A percentile compares a stretch with the other conserved stretches of the same genome.
Conservation (phyloP, 2,888 invertebrate genomes). For the Epistrophella euchroma region DNA sequence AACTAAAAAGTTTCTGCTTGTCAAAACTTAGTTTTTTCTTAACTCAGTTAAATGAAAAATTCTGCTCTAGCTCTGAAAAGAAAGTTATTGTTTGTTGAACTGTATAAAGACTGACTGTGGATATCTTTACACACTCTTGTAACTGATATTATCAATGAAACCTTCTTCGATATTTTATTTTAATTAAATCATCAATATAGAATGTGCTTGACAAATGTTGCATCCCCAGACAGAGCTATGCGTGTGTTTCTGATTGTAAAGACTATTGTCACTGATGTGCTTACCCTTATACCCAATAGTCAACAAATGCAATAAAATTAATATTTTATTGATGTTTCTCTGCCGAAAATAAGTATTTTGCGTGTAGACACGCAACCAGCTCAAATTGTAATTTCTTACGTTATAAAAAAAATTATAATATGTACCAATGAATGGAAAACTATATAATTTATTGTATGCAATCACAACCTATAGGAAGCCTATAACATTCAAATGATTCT, state of each 20-base stretch:
- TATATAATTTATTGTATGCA: background rate
- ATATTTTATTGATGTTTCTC: background rate
- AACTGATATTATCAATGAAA: too few species aligned
- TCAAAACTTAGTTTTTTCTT: too few species aligned
- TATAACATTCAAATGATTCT: background rate
- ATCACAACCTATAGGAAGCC: background rate
- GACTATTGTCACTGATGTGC: background rate
- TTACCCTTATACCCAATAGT: background rate
- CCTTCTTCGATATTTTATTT: too few species aligned
- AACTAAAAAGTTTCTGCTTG: too few species aligned
- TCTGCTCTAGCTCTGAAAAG: too few species aligned
- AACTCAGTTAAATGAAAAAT: too few species aligned
- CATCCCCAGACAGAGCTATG: too few species aligned
- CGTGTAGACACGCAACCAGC: slow-evolving; percentile 21
- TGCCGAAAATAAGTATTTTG: background rate
- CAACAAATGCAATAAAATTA: background rate
- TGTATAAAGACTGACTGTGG: too few species aligned
- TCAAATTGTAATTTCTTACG: background rate
- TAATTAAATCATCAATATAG: too few species aligned
- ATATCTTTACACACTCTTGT: too few species aligned
- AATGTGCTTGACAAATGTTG: too few species aligned
- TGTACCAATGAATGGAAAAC: slow-evolving; percentile 9
- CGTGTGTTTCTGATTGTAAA: background rate
- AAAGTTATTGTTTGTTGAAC: too few species aligned
- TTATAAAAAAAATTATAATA: background rate